phyloP scores from a whole-genome alignment of 2,888 invertebrate genomes.

The Amblyjoppa fuscipennis region DNA sequence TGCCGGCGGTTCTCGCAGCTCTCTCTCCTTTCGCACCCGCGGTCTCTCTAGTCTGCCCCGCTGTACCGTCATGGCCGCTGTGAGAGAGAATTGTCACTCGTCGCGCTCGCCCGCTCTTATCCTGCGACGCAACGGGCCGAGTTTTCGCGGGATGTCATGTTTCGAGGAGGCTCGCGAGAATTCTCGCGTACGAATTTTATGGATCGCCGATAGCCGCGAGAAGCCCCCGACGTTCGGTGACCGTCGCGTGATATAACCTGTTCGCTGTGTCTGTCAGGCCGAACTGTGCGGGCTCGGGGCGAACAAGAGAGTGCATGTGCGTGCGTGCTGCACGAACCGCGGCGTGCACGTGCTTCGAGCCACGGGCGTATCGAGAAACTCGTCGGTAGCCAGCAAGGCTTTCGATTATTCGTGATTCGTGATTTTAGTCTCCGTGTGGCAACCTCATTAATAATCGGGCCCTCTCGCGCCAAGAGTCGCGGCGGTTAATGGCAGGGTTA shows the following conservation, averaged over 20 bases:
- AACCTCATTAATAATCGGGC: neutral
- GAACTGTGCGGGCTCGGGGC: conserved; percentile 8
- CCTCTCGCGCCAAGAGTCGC: neutral
- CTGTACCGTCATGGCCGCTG: conserved; percentile 67
- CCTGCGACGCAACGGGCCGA: neutral
- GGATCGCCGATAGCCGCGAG: neutral
- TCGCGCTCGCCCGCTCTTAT: conserved; percentile 51
- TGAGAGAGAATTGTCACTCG: conserved; percentile 48
- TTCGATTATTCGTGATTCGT: conserved; percentile 3
- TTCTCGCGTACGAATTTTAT: neutral
- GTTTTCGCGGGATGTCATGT: neutral
- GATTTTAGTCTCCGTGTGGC: neutral
- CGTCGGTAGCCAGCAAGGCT: neutral
- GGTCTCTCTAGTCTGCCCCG: conserved; percentile 63
- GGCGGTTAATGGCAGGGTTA: neutral
- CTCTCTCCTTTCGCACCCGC: conserved; percentile 36
- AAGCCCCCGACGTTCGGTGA: neutral
- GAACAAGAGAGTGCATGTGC: conserved; percentile 28
- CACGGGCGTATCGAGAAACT: neutral
- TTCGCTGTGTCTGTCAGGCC: neutral
- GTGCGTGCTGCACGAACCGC: conserved; percentile 20
- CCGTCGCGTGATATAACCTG: neutral
- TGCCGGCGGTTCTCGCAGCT: conserved; percentile 66
- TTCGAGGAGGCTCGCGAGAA: neutral
- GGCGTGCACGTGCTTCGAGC: conserved; percentile 35